A percentile compares a stretch with the other conserved stretches of the same genome.
Conservation (phyloP, 2,888 invertebrate species). For the Podotricha telesiphe region DNA sequence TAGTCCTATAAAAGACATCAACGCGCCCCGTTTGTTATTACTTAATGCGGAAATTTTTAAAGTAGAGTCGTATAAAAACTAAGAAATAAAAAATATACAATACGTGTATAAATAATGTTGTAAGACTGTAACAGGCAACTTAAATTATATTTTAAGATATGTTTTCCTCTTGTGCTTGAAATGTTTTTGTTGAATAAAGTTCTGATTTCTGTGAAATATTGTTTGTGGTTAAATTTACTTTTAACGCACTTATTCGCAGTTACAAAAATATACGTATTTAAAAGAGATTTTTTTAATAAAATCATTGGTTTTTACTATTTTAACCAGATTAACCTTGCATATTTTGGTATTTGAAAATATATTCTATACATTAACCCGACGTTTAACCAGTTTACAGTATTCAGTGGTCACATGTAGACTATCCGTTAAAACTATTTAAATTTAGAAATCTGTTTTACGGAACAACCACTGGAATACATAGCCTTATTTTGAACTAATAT, state of each 20-base stretch:
- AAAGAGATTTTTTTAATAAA: too few relatives aligned
- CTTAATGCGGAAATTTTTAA: neutral
- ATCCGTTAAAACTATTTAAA: too few relatives aligned
- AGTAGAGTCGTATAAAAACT: neutral
- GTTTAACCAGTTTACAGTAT: too few relatives aligned
- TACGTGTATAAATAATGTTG: neutral
- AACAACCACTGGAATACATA: too few relatives aligned
- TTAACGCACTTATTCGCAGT: neutral
- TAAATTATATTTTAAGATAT: neutral
- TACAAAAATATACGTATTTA: neutral
- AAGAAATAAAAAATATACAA: constrained; percentile 1
- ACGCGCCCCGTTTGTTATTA: neutral
- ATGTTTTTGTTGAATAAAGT: neutral
- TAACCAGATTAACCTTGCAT: too few relatives aligned
- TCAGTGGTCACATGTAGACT: too few relatives aligned
- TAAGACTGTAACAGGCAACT: neutral
- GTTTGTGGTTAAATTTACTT: neutral
- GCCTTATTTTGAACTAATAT: too few relatives aligned
- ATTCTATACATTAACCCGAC: too few relatives aligned
- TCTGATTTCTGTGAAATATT: neutral
- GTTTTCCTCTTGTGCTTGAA: neutral
- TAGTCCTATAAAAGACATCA: constrained; percentile 22
- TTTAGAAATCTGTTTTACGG: too few relatives aligned
- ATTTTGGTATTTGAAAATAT: too few relatives aligned
- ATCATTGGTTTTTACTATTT: too few relatives aligned